These are phyloP conservation scores for Pogonocherus hispidulus DNA, from an alignment of 2,888 invertebrate species.

Conservation along the genomic window DNA sequence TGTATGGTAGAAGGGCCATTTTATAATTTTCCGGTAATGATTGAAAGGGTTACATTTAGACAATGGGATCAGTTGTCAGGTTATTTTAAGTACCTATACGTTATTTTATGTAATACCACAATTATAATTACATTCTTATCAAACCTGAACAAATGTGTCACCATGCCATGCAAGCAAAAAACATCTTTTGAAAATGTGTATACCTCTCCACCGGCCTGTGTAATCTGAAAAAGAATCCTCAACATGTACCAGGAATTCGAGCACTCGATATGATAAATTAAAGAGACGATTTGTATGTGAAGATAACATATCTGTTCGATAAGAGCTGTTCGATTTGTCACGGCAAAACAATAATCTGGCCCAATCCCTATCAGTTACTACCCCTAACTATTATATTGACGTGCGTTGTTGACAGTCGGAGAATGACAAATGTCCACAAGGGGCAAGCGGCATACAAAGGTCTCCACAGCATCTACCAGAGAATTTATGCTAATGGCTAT, in stretches of 20 bases:
- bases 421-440: conserved; percentile 20
- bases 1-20: no score
- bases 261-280: conserved; percentile 3
- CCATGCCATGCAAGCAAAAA: no score
- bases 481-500: conserved; percentile 28
- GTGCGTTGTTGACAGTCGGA: conserved; percentile 20
- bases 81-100: no score
- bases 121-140: no score
- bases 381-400: conserved; percentile 27
- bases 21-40: no score
- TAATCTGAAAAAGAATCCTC: no score
- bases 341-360: conserved; percentile 8
- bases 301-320: conserved; percentile 15
- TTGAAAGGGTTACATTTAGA: no score
- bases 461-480: conserved; percentile 2
- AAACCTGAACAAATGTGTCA: no score
- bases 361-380: conserved; percentile 19
- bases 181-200: no score
- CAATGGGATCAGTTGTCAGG: no score
- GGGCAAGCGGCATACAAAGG: not conserved
- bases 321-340: conserved; percentile 13
- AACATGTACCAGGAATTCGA: not conserved
- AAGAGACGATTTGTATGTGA: conserved; percentile 10
- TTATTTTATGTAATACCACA: no score
- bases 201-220: no score